Evolutionary conservation across 2,888 invertebrate genomes (phyloP), one percentile per base, ranked within the genome.

Genomic region (Neelides folsomi): DNA sequence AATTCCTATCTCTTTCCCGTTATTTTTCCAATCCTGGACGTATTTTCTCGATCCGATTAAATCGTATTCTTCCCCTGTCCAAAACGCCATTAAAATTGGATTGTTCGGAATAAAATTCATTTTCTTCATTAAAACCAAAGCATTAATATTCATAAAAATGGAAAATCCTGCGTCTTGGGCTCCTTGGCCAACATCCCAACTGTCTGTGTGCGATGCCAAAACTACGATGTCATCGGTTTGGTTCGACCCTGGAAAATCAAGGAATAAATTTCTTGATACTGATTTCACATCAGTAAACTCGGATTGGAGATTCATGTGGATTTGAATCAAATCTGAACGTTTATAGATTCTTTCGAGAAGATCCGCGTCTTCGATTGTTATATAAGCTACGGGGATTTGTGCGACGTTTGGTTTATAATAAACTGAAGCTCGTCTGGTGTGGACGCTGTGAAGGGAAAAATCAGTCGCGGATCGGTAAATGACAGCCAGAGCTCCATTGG

Each of bases 51-150:
- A 81, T 36, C 86, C 86, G 47, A 79, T 64, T 0, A 77, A 71
- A 12, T 85, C 86, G 56, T 77, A 70, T 71, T 86, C 86, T 72
- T 88, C 87, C 2, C 64, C 68, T 5, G 72, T 72, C 71, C 71
- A 73, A 41, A 72, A 52, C 3, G 71, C 69, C 13, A 66, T 60
- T 36, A 72, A 61, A 35, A 73, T 53, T 5, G 73, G 72, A 48
- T 73, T 61, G 50, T 67, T 67, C 1, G 73, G 71, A 46, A 60
- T 52, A 19, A 73, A 65, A 12, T 66, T 66, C 16, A 73, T 64
- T 44, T 64, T 61, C 38, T 64, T 66, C 12, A 72, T 57, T 13
- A 71, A 56, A 20, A 67, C 65, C 5, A 71, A 58, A 2, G 70
- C 69, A 54, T 70, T 66, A 67, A 70, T 68, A 3, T 71, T 68